These are phyloP conservation scores for Chamaea fasciata DNA, from an alignment of 2,113 vertebrate genomes.

Conservation along the genomic window DNA sequence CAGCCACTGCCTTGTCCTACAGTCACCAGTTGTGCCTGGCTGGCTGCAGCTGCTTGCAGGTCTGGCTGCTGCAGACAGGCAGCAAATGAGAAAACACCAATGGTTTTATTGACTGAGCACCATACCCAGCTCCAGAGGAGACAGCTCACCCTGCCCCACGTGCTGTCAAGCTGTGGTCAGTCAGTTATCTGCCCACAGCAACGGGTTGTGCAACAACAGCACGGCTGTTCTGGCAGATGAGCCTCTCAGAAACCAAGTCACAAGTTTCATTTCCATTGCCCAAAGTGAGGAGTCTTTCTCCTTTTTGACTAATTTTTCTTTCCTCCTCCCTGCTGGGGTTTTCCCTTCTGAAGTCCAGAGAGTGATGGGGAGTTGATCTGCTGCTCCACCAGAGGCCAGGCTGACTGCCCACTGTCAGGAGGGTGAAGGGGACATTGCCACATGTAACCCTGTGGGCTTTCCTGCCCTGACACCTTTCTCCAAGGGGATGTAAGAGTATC, in stretches of 20 bases:
- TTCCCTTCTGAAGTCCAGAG: not conserved
- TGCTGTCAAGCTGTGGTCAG: not conserved
- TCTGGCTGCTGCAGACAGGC: not conserved
- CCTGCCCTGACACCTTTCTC: not conserved
- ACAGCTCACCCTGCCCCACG: not conserved
- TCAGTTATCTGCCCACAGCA: conserved; percentile 51
- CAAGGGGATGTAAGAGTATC: accelerated
- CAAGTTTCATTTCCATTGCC: conserved; percentile 74
- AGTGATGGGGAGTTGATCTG: not conserved
- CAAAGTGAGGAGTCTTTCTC: not conserved
- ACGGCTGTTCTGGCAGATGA: conserved; percentile 55
- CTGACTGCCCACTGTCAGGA: not conserved
- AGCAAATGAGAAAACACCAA: not conserved
- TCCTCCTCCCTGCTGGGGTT: not conserved
- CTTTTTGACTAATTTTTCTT: not conserved
- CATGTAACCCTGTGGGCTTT: not conserved
- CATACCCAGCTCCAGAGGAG: not conserved
- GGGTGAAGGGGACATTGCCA: not conserved
- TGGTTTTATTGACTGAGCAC: not conserved
- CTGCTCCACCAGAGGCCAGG: not conserved
- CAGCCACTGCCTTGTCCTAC: not conserved
- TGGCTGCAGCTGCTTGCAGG: not conserved
- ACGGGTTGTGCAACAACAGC: conserved; percentile 48
- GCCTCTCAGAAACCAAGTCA: conserved; percentile 31
- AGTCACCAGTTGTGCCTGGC: not conserved